Base-by-base conservation (phyloP, 1,140 invertebrate species). In the Drosophila lowei region DNA sequence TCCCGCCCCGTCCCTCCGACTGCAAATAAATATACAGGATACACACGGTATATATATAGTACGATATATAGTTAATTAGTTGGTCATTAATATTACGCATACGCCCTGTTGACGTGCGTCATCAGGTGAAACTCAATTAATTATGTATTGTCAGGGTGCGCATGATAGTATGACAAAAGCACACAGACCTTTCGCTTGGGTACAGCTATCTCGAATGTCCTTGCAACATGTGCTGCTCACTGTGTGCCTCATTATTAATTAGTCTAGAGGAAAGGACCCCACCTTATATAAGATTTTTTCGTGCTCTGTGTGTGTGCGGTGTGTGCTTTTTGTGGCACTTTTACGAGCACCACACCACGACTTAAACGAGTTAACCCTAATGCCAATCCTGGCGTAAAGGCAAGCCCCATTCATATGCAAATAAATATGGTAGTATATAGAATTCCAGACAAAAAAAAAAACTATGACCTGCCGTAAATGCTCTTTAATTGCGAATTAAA, bases 1-100 rank as follows among this genome's bases (percentile, higher is more conserved):
- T 90, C 57, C 91, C 91, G 61, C 92, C 92, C 59, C 93, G 90
- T 72, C 93, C 93, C 91, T 93, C 93, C 70, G 93, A 93, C 93
- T 94, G 92, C 66, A 93, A 92, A 90, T 11, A 50, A 0, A 56
- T 1, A 46, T 5, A 50, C 49, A 34, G 50, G 3, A 62, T 11
- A 46, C 13, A 42, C 18, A 74, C 21, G 28, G 3, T 21, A 25
- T 57, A 47, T 38, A 49, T 61, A 49, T 47, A 44, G 15, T 46
- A 18, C 13, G 48, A 47, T 79, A 42, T 68, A 55, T 68, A 71
- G 56, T 88, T 86, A 83, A 88, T 86, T 88, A 88, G 86, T 67
- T 83, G 76, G 65, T 70, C 79, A 79, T 79, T 80, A 77, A 84
- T 83, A 89, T 78, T 75, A 73, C 72, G 77, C 78, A 86, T 78